These are phyloP conservation scores for Ondatra zibethicus DNA, from an alignment of 2,113 vertebrate genomes.

Conservation along the genomic window DNA sequence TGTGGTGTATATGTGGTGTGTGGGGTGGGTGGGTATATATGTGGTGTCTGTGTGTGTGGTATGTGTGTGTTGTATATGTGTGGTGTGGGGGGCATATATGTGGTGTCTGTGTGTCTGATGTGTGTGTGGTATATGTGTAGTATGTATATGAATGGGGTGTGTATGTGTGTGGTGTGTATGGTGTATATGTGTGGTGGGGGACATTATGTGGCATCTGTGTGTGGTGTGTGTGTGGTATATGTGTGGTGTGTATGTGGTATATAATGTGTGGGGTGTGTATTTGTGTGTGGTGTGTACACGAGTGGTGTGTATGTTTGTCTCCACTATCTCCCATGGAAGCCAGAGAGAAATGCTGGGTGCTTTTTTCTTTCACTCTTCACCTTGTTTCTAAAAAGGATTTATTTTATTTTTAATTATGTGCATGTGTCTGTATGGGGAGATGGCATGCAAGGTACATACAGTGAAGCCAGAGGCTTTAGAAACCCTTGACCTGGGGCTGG, in stretches of 20 bases:
- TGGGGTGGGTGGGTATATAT: no score
- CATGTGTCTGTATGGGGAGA: not conserved
- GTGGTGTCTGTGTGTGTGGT: no score
- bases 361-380: not conserved
- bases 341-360: not conserved
- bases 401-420: not conserved
- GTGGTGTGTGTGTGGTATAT: not conserved
- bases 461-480: not conserved
- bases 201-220: no score
- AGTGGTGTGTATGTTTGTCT: not conserved
- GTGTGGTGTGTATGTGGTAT: not conserved
- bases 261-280: no score
- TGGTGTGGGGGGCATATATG: no score
- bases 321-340: not conserved
- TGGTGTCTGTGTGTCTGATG: not conserved
- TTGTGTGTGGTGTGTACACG: not conserved
- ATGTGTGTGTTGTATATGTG: no score
- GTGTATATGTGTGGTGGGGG: not conserved
- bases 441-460: not conserved
- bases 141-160: not conserved
- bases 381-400: not conserved
- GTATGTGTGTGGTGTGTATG: no score
- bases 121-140: not conserved
- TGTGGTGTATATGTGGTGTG: not conserved
- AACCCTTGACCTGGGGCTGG: not conserved